phyloP scores from a whole-genome alignment of 2,113 vertebrate species.

The Narcine bancroftii region DNA sequence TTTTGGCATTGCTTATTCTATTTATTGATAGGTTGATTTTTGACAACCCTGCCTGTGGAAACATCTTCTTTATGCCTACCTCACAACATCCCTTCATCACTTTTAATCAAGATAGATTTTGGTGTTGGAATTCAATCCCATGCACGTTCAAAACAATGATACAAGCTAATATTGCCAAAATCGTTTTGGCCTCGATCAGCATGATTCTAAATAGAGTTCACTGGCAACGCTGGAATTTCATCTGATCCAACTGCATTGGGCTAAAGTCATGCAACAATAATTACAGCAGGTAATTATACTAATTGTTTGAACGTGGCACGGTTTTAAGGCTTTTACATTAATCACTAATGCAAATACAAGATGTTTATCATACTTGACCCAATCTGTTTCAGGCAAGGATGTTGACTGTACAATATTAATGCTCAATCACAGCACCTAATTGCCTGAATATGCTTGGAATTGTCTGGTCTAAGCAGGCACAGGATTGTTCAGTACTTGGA shows the following conservation, averaged over 20 bases:
- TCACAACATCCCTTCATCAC: not conserved
- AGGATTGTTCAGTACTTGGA: too few relatives aligned
- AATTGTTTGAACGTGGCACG: constrained; percentile 14
- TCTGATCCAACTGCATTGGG: not conserved
- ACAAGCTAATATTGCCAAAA: not conserved
- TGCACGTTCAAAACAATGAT: not conserved
- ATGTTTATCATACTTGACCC: constrained; percentile 17
- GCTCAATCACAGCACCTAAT: not conserved
- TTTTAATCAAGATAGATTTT: not conserved
- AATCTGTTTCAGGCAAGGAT: not conserved
- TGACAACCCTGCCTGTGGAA: not conserved
- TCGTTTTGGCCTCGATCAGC: not conserved
- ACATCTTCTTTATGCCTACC: not conserved
- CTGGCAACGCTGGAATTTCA: not conserved
- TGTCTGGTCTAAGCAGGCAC: too few relatives aligned
- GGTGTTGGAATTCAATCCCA: not conserved
- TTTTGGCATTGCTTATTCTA: too few relatives aligned
- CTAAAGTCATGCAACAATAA: not conserved
- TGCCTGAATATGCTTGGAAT: too few relatives aligned
- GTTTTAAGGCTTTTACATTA: constrained; percentile 12
- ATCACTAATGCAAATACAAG: not conserved
- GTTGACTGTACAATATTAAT: not conserved
- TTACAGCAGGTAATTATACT: not conserved
- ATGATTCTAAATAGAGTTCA: not conserved
- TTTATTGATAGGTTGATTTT: too few relatives aligned